phyloP scores from a whole-genome alignment of 2,797 vertebrate genomes.

The Smutsia gigantea region DNA sequence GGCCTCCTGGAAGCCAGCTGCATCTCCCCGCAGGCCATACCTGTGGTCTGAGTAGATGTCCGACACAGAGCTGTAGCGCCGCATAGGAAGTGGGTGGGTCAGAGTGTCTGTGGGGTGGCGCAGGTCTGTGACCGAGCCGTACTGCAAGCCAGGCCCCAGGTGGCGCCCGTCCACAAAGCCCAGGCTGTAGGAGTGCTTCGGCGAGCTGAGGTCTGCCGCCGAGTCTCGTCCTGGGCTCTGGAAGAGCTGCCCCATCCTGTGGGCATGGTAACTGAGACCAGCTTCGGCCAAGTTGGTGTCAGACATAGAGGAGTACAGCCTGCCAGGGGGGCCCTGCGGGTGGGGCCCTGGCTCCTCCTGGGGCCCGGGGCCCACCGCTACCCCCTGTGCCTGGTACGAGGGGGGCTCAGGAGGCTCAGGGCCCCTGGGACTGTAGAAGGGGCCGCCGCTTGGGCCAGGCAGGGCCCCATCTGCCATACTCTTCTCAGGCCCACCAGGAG shows the following conservation, averaged over 20 bases:
- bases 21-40: slow-evolving; percentile 89
- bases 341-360: slow-evolving; percentile 91
- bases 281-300: slow-evolving; percentile 96
- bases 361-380: slow-evolving; percentile 59
- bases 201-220: slow-evolving; percentile 93
- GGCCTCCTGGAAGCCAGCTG: slow-evolving; percentile 92
- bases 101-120: slow-evolving; percentile 93
- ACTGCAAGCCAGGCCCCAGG: slow-evolving; percentile 95
- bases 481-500: slow-evolving; percentile 91
- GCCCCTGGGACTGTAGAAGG: slow-evolving; percentile 88
- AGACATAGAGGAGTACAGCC: slow-evolving; percentile 96
- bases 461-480: slow-evolving; percentile 85
- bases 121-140: slow-evolving; percentile 97
- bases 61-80: slow-evolving; percentile 96
- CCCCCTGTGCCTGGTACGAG: slow-evolving; percentile 90
- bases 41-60: slow-evolving; percentile 96
- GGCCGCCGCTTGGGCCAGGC: slow-evolving; percentile 84
- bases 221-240: slow-evolving; percentile 89
- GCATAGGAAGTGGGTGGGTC: slow-evolving; percentile 92
- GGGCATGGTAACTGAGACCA: slow-evolving; percentile 91
- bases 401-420: slow-evolving; percentile 90
- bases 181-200: slow-evolving; percentile 93
- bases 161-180: slow-evolving; percentile 91
- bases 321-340: slow-evolving; percentile 88
- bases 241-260: slow-evolving; percentile 90